Conservation (phyloP, 2,888 invertebrate genomes). For the Dasypogon diadema region DNA sequence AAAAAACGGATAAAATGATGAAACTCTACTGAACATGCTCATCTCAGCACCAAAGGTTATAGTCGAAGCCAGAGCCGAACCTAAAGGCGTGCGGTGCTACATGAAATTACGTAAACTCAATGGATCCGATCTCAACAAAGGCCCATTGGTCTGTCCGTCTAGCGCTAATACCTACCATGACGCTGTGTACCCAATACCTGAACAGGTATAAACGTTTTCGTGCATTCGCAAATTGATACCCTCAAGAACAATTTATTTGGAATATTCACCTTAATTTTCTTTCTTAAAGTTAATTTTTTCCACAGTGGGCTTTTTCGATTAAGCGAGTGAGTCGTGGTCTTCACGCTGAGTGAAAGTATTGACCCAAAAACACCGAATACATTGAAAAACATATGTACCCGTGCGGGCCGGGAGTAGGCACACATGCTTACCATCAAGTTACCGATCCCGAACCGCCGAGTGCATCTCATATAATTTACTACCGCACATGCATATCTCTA, state of each 20-base stretch:
- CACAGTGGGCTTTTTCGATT: constrained; percentile 36
- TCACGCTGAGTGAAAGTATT: constrained; percentile 56
- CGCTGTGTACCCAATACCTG: constrained; percentile 14
- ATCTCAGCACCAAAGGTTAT: constrained; percentile 41
- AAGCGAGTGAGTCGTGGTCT: constrained; percentile 47
- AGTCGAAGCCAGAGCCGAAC: constrained; percentile 23
- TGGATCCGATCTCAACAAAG: constrained; percentile 31
- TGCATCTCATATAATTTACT: constrained; percentile 43
- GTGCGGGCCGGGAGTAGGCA: neutral
- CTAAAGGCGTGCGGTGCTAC: constrained; percentile 46
- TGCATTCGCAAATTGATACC: constrained; percentile 54
- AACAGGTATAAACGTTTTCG: constrained; percentile 25
- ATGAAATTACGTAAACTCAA: constrained; percentile 46
- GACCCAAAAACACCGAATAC: constrained; percentile 55
- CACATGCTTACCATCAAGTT: neutral
- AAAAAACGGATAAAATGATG: constrained; percentile 37
- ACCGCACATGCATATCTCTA: constrained; percentile 49
- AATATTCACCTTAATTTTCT: constrained; percentile 46
- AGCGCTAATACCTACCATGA: neutral
- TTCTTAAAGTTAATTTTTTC: constrained; percentile 48
- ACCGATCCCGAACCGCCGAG: constrained; percentile 7
- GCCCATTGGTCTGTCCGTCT: constrained; percentile 29
- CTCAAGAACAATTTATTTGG: constrained; percentile 47
- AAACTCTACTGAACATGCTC: constrained; percentile 33
- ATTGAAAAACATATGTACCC: neutral